Base-by-base conservation (phyloP, 2,888 invertebrate genomes). In the Cephus sareptanus region DNA sequence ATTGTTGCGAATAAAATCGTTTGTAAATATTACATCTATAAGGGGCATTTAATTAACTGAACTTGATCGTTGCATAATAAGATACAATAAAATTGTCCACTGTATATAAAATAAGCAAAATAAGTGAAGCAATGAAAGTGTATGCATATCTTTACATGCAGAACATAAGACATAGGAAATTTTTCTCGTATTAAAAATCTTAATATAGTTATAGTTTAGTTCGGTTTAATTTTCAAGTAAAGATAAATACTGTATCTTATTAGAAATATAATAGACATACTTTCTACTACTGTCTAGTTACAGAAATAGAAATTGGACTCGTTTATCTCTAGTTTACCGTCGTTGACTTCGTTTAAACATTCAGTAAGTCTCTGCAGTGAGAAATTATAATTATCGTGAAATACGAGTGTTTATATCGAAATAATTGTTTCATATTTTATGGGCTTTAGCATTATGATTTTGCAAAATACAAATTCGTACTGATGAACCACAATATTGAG, bases 1-100 rank as follows among this genome's bases (percentile, higher is more conserved):
- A 71, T 71, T 71, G 34, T 71, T 71, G 71, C 71, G 31, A 71
- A 33, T 71, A 71, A 71, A 31, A 71, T 71, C 31, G 34, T 71
- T 71, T 71, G 71, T 71, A 71, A 31, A 71, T 71, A 71, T 30
- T 71, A 33, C 71, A 71, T 71, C 11, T 30, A 30, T 71, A 71
- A 71, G 23, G 71, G 30, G 71, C 71, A 71, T 71, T 71, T 71
- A 71, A 33, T 31, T 31, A 33, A 71, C 34, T 15, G 30, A 71
- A 34, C 31, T 71, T 71, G 30, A 71, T 15, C 71, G 71, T 15
- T 71, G 71, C 34, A 30, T 34, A 71, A 71, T 71, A 71, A 71
- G 0, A 71, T 33, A 71, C 71, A 71, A 34, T 71, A 13, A 23
- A 71, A n/a, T 34, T 71, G 71, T 71, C 71, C 71, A 71, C 34